Evolutionary conservation across 1,140 invertebrate genomes (phyloP).

Genomic region (Bombus soroeensis): DNA sequence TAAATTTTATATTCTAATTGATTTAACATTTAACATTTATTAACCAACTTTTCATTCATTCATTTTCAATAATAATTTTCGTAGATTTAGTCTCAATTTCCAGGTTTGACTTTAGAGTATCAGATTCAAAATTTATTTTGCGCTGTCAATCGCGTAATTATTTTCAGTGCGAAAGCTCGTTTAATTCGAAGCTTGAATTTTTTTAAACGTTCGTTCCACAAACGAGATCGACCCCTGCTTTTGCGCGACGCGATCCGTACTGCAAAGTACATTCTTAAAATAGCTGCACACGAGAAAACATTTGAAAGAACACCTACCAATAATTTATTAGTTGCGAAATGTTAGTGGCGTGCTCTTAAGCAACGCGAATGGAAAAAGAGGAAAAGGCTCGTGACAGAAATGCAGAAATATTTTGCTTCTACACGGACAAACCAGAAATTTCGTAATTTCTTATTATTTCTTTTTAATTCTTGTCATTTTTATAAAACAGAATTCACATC

Average conservation of each 20-base stretch:
- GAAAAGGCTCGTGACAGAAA: neutral
- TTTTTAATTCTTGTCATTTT: neutral
- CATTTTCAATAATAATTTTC: too few relatives aligned
- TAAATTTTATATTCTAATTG: too few relatives aligned
- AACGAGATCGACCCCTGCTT: neutral
- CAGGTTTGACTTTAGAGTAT: too few relatives aligned
- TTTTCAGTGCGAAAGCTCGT: neutral
- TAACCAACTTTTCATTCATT: too few relatives aligned
- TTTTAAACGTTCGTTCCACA: neutral
- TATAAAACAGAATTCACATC: too few relatives aligned
- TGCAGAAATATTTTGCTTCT: neutral
- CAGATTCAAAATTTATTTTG: too few relatives aligned
- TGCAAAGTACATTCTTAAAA: neutral
- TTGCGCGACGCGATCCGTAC: too few relatives aligned
- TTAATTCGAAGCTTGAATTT: neutral
- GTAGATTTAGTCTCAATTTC: too few relatives aligned
- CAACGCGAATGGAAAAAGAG: too few relatives aligned
- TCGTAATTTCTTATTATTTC: neutral
- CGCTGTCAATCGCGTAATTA: too few relatives aligned
- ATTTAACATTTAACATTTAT: too few relatives aligned
- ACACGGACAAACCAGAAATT: too few relatives aligned
- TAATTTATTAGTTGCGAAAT: neutral
- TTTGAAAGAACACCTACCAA: neutral
- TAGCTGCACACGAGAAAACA: neutral
- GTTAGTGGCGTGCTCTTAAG: neutral